Evolutionary conservation across 1,140 invertebrate species (phyloP), one percentile per base, ranked within the genome.

Genomic region (Lordiphosa mommai): DNA sequence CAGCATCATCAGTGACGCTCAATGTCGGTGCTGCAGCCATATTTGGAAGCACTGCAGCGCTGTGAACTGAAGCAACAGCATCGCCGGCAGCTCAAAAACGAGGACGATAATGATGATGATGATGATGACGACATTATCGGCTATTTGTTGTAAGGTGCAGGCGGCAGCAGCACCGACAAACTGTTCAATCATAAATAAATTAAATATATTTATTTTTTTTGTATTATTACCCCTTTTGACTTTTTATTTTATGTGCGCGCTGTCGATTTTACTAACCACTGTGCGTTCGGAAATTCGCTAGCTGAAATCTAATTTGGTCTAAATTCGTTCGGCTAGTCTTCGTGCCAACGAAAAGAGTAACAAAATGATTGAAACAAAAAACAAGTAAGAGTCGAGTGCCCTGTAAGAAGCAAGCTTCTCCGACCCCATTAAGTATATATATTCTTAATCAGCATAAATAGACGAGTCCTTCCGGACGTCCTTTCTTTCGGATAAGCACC

Each of bases 11-110:
- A 84, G 77, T 77, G 77, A 84, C 77, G 72, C 41, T 66, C 77
- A 37, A 76, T 82, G 76, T 76, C 76, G 77, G 71, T 82, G 77
- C 76, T 82, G 77, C 77, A 74, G 67, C 76, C 76, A 3, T 84
- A 82, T 65, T 43, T 84, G 38, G 77, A 80, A 66, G 76, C 76
- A 33, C 76, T 80, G 76, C 76, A 73, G 61, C 76, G 71, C 57
- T 80, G 74, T 51, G 74, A 80, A 55, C 76, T 80, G 36, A 66
- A 46, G 40, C 53, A 71, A 4, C 74, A 80, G 57, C 70, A 46
- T 32, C 52, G 29, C 8, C 38, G 38, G 17, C 37, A 12, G 16
- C 32, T 23, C 7, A 13, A 13, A 13, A 4, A 4, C 13, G 7
- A n/a, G n/a, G n/a, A 27, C 23, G 23, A 27, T 23, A 5, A 23